Evolutionary conservation across 2,888 invertebrate genomes (phyloP).

Genomic region (Theristus sp.): DNA sequence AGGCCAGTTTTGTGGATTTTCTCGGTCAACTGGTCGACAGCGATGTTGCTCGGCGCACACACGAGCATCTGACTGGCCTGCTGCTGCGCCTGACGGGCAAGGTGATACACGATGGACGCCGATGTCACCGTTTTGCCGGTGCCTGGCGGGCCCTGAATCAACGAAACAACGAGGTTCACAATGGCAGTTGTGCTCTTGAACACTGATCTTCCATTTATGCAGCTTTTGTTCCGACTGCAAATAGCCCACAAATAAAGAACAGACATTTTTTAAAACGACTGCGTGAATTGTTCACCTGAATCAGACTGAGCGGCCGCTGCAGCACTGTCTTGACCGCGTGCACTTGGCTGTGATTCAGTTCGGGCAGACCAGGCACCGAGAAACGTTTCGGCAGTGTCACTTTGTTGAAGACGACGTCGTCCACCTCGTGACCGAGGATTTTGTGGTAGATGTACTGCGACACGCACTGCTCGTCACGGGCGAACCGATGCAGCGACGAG

Average conservation of each 20-base stretch:
- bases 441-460: constrained; percentile 95
- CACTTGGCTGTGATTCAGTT: constrained; percentile 89
- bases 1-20: constrained; percentile 93
- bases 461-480: constrained; percentile 84
- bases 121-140: constrained; percentile 98
- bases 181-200: not conserved
- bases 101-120: constrained; percentile 92
- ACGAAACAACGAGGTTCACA: not conserved
- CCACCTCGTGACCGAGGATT: constrained; percentile 51
- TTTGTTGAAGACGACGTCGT: constrained; percentile 36
- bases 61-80: constrained; percentile 52
- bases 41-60: constrained; percentile 96
- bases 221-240: not conserved
- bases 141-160: constrained; percentile 54
- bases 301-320: constrained; percentile 79
- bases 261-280: not conserved
- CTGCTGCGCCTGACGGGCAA: constrained; percentile 60
- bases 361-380: constrained; percentile 88
- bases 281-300: constrained; percentile 56
- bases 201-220: not conserved
- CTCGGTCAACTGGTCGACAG: constrained; percentile 94
- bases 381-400: constrained; percentile 76
- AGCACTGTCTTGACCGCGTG: constrained; percentile 95
- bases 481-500: constrained; percentile 75
- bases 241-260: not conserved